Base-by-base conservation (phyloP, 2,888 invertebrate species). In the Parnassius glacialis region DNA sequence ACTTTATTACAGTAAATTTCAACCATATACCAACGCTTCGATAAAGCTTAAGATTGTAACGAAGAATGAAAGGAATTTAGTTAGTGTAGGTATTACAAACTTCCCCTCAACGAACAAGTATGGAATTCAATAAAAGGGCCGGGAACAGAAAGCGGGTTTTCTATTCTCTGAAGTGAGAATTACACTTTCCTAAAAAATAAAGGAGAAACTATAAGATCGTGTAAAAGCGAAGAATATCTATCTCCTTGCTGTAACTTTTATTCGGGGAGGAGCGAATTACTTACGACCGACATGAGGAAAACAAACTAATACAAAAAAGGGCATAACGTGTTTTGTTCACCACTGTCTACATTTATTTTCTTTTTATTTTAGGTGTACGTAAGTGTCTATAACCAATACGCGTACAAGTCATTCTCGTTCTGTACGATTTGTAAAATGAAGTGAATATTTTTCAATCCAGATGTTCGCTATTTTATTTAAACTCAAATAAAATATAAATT, bases 121-220 rank as follows among this genome's bases (percentile, higher is more conserved):
- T 68, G 87, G 89, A 88, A 90, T 90, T 83, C 88, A 88, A 90
- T 90, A 89, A 85, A 84, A 81, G 78, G 75, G 74, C 76, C 79
- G 75, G 75, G 79, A 72, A 78, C 65, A 77, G 79, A 76, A 78
- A 77, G 75, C 76, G 78, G 79, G 79, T 79, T 80, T 76, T 76
- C 82, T 81, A 76, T 80, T 80, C 75, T 74, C 75, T 78, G 83
- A 84, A 87, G 83, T 87, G 81, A 83, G 83, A 85, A 87, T 87
- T 85, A 87, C 85, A 85, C 83, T 82, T 80, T 78, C 76, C 76
- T 75, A 69, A 80, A 80, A 74, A 77, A 81, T 75, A 80, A 80
- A 78, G 70, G 74, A 80, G 80, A 79, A 80, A 80, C 76, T 81
- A 76, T 72, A 74, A 69, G 72, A 66, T 72, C 77, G 78, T 78